Evolutionary conservation across 2,888 invertebrate genomes (phyloP), one percentile per base, ranked within the genome.

Genomic region (Diarsia dahlii): DNA sequence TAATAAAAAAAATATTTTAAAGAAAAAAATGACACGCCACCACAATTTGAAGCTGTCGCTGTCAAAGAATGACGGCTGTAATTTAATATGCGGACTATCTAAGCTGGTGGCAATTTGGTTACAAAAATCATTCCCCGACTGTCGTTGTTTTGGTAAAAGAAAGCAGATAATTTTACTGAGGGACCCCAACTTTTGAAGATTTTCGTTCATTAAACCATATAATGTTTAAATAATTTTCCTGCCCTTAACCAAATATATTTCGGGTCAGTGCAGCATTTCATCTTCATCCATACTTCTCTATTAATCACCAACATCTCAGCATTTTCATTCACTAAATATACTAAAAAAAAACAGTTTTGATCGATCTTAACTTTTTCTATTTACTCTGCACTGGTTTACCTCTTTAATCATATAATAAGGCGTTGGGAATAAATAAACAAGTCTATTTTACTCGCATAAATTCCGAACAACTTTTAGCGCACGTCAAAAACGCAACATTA

Each of bases 401-500:
- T n/a, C 2, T 23, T 15, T 20, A 50, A 23, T 4, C 10, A 3
- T 5, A 50, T 15, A 15, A 67, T n/a, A 6, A 45, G 8, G 18
- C 6, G 64, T 28, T 46, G 0, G 8, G 8, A 8, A 34, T 70
- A 20, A 9, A 15, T 9, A 46, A 18, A 15, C 9, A 46, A 13
- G n/a, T 3, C n/a, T 15, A 23, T 56, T 34, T 18, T 34, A 13
- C 18, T 73, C 13, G 20, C 46, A 20, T 54, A n/a, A 28, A n/a
- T 10, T 54, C 13, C 2, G 23, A 58, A 28, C 39, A 58, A 58
- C 15, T 81, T 74, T 81, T 34, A 39, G 45, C 23, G 4, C 45
- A 46, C 62, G 56, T 81, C 45, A 46, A 46, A 58, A 70, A 39
- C 15, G 10, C 23, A 67, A 63, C 46, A 63, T 45, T 63, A 48